Percentiles rank a stretch among this genome's conserved stretches.
Conservation (phyloP, 2,113 vertebrate genomes). For the Embiotoca jacksoni region DNA sequence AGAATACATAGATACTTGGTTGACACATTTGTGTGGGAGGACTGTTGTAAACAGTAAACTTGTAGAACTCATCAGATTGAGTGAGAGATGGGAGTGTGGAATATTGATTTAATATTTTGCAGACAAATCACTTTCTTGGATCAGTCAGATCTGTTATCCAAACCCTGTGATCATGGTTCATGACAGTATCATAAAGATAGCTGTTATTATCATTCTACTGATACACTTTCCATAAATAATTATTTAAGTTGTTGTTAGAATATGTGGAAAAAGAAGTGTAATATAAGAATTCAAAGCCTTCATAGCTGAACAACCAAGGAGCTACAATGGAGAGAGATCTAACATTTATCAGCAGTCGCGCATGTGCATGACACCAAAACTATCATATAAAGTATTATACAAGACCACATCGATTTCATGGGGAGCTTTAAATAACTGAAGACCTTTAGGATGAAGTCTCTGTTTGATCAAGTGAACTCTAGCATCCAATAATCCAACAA, state of each 20-base stretch:
- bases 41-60: constrained; percentile 40
- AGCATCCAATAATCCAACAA: too few species aligned
- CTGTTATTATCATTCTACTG: background rate
- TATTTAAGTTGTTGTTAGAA: background rate
- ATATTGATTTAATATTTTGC: constrained; percentile 13
- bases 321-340: too few species aligned
- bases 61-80: background rate
- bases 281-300: too few species aligned
- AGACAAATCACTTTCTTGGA: constrained; percentile 9
- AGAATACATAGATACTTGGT: constrained; percentile 36
- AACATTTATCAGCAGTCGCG: too few species aligned
- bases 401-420: too few species aligned
- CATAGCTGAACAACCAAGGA: too few species aligned
- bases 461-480: too few species aligned
- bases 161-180: background rate
- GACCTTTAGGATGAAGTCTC: too few species aligned
- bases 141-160: background rate
- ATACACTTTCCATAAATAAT: background rate
- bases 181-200: background rate
- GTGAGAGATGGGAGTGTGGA: background rate
- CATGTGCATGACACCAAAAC: too few species aligned
- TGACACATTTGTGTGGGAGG: constrained; percentile 42
- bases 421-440: too few species aligned
- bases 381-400: too few species aligned
- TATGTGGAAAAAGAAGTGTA: too few species aligned